A percentile compares a stretch with the other conserved stretches of the same genome.
phyloP scores from a whole-genome alignment of 2,113 vertebrate species.

The Gracilinanus agilis region DNA sequence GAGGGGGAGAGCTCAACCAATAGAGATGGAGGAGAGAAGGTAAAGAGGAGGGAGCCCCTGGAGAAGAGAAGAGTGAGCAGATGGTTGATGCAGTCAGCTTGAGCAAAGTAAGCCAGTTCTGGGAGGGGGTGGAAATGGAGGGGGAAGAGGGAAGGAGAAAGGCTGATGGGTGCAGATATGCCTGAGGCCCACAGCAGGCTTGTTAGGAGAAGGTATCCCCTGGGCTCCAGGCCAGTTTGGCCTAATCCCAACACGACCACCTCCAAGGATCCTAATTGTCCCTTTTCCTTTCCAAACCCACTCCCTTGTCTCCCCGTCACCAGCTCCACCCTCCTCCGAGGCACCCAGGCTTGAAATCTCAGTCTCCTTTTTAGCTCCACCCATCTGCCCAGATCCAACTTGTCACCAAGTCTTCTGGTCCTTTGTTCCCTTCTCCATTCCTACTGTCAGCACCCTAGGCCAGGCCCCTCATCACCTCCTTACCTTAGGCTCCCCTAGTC shows the following conservation, averaged over 20 bases:
- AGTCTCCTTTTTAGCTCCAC: neutral
- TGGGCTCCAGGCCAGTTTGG: neutral
- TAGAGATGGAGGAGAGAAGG: too few relatives aligned
- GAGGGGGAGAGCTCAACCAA: too few relatives aligned
- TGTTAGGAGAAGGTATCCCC: neutral
- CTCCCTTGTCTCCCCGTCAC: neutral
- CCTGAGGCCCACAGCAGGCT: neutral
- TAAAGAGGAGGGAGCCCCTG: too few relatives aligned
- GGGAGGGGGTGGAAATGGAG: neutral
- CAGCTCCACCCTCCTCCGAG: neutral
- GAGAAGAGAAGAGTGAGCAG: neutral
- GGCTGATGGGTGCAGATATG: neutral
- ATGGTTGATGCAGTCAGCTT: neutral
- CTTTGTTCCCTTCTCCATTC: neutral
- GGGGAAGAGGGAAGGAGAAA: neutral
- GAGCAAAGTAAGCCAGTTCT: slow-evolving; percentile 22
- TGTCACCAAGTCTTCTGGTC: neutral
- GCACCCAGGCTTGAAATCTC: neutral
- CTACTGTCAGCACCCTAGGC: neutral
- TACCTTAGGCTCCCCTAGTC: neutral
- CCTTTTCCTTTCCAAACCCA: neutral
- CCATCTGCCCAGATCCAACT: neutral
- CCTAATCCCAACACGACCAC: neutral
- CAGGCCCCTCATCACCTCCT: neutral
- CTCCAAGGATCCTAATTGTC: neutral